phyloP scores from a whole-genome alignment of 2,113 vertebrate species.

The Periophthalmodon schlosseri region DNA sequence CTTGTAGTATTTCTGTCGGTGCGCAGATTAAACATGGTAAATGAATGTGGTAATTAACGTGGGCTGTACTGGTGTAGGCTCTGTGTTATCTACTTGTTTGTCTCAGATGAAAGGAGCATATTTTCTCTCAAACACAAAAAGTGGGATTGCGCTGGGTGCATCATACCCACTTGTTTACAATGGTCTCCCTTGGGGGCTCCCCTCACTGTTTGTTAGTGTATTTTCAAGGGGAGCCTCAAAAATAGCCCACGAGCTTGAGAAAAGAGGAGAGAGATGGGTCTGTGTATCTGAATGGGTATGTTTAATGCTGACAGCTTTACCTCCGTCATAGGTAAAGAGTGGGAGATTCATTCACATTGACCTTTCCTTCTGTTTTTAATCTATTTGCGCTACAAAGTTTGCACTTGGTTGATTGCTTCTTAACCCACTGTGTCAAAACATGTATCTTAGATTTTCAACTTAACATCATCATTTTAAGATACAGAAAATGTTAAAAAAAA shows the following conservation, averaged over 20 bases:
- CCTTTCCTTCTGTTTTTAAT: slow-evolving; percentile 47
- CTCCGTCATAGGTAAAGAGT: slow-evolving; percentile 40
- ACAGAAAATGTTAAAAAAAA: too few relatives aligned
- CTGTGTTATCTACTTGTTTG: slow-evolving; percentile 73
- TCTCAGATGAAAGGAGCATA: slow-evolving; percentile 78
- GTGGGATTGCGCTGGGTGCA: slow-evolving; percentile 68
- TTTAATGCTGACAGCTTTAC: slow-evolving; percentile 38
- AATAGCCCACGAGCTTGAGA: slow-evolving; percentile 67
- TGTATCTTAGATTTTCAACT: too few relatives aligned
- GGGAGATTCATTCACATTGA: slow-evolving; percentile 33
- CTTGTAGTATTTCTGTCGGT: slow-evolving; percentile 74
- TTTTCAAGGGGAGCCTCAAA: slow-evolving; percentile 68
- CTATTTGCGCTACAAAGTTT: slow-evolving; percentile 14
- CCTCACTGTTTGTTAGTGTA: slow-evolving; percentile 67
- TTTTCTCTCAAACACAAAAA: slow-evolving; percentile 71
- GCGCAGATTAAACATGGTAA: slow-evolving; percentile 74
- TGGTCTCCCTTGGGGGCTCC: slow-evolving; percentile 63
- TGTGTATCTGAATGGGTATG: slow-evolving; percentile 42
- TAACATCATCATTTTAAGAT: too few relatives aligned
- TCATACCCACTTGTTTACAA: slow-evolving; percentile 76
- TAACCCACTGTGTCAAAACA: too few relatives aligned
- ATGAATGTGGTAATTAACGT: slow-evolving; percentile 76
- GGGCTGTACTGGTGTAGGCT: slow-evolving; percentile 57
- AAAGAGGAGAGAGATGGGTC: slow-evolving; percentile 53
- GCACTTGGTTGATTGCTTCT: slow-evolving; percentile 1